A percentile compares a stretch with the other conserved stretches of the same genome.
Evolutionary conservation across 2,797 vertebrate genomes (phyloP).

Genomic region (Phalloptychus januarius): DNA sequence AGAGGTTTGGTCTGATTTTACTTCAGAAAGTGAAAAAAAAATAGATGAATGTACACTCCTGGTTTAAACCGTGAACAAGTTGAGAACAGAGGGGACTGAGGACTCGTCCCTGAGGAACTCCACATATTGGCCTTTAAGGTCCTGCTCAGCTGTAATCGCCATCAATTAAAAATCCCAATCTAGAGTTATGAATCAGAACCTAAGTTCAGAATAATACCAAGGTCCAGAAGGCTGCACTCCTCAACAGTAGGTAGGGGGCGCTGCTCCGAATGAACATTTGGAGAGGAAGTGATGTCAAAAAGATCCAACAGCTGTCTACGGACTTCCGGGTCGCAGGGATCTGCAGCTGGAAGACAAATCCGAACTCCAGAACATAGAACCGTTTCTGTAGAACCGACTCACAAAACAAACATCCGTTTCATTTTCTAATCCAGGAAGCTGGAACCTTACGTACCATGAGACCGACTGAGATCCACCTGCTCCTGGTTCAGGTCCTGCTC

Average conservation of each 20-base stretch:
- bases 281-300: constrained; percentile 64
- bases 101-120: not conserved
- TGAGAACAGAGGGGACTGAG: not conserved
- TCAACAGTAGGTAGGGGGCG: constrained; percentile 77
- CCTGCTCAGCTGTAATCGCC: not conserved
- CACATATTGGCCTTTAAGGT: not conserved
- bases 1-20: no score
- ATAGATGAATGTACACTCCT: not conserved
- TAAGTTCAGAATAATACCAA: constrained; percentile 71
- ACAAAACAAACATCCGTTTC: not conserved
- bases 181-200: not conserved
- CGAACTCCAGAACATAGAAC: not conserved
- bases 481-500: not conserved
- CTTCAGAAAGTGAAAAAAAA: no score
- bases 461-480: not conserved
- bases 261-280: constrained; percentile 68
- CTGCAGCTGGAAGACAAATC: not conserved
- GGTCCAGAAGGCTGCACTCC: constrained; percentile 63
- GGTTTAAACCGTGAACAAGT: no score
- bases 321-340: constrained; percentile 58
- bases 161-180: not conserved
- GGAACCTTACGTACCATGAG: not conserved
- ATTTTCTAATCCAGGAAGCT: not conserved
- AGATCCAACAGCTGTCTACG: constrained; percentile 71
- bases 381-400: not conserved